Evolutionary conservation across 1,140 invertebrate genomes (phyloP), one percentile per base, ranked within the genome.

Genomic region (Olivierus martensii): DNA sequence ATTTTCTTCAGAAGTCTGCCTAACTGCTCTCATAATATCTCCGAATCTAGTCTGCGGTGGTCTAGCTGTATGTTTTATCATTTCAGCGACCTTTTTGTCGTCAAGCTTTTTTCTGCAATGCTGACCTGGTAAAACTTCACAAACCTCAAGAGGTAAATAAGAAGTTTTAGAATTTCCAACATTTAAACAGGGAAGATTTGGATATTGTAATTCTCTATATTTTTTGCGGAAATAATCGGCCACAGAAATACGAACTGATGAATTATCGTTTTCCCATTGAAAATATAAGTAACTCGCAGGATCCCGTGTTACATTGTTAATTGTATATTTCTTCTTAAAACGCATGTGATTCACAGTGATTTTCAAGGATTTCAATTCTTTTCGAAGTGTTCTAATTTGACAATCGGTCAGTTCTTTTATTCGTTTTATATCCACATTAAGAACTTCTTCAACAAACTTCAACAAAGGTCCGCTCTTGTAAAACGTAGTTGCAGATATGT

Each of bases 61-160:
- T 37, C 56, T 57, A 41, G 63, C 65, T 28, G 56, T 66, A 45
- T 65, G 59, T 38, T 46, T 56, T 12, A 63, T 62, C 55, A 62
- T 60, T 17, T 52, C 47, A 0, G 55, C 46, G 21, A 37, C 58
- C 38, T 59, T 49, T 35, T 28, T 47, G 3, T 50, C 43, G 14
- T 53, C 46, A 3, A 63, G 18, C 19, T 61, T 56, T 49, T 52
- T 51, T 15, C 49, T 52, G 12, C 46, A 53, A 9, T 57, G 49
- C 52, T 69, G 68, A 14, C 65, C 64, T 15, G 51, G 36, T 14
- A 61, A 48, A 10, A 70, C 38, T 9, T 54, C 35, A 42, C 68
- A 70, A 14, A 67, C 56, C 53, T 69, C 66, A 14, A 67, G 46
- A 3, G 67, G 67, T 9, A 69, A 55, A 49, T 63, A 65, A 9